phyloP scores from a whole-genome alignment of 2,113 vertebrate species.

The Dipodomys stephensi region DNA sequence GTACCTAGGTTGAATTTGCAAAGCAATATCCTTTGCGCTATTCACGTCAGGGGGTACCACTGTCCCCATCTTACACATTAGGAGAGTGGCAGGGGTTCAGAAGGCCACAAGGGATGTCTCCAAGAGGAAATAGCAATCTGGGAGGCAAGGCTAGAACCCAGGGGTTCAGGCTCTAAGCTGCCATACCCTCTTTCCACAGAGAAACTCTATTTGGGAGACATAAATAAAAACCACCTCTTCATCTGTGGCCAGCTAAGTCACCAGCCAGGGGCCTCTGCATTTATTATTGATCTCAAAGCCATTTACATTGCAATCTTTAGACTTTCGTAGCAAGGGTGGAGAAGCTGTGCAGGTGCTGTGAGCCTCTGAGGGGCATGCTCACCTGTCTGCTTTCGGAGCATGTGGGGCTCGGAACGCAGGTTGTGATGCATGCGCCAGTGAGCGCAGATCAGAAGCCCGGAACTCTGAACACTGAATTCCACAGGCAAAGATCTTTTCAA shows the following conservation, averaged over 20 bases:
- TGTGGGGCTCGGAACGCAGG: neutral
- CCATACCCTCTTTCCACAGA: neutral
- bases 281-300: neutral
- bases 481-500: neutral
- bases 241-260: neutral
- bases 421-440: fast-evolving
- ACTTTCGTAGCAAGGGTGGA: neutral
- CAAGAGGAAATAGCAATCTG: neutral
- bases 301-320: neutral
- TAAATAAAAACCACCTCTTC: neutral
- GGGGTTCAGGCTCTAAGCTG: neutral
- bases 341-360: neutral
- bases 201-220: neutral
- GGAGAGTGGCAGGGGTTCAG: neutral
- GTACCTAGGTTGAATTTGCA: neutral
- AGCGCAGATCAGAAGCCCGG: neutral
- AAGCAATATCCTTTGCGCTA: neutral
- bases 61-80: neutral
- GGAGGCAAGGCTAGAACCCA: neutral
- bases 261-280: neutral
- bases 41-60: neutral
- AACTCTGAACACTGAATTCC: neutral
- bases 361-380: neutral
- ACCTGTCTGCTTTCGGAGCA: neutral
- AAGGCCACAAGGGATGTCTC: neutral